These are phyloP conservation scores for Athene cunicularia DNA, from an alignment of 2,113 vertebrate genomes.

Conservation along the genomic window DNA sequence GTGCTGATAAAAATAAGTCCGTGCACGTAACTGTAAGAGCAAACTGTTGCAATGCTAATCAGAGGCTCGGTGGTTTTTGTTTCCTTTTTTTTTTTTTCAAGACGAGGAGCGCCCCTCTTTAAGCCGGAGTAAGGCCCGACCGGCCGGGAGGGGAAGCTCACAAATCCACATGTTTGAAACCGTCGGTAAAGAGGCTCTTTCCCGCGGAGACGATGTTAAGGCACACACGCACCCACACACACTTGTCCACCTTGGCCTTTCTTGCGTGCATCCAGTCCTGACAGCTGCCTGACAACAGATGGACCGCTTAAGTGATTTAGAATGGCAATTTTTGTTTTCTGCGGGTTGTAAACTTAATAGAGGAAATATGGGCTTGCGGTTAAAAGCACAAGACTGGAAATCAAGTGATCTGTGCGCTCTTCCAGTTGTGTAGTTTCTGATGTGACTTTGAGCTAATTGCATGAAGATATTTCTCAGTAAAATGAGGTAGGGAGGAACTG, in stretches of 20 bases:
- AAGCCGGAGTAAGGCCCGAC: background rate
- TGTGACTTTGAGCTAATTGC: background rate
- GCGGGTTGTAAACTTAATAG: constrained; percentile 28
- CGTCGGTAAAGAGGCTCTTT: background rate
- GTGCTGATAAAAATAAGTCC: background rate
- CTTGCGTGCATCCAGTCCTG: background rate
- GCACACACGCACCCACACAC: background rate
- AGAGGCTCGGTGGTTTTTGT: background rate
- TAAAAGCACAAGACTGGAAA: constrained; percentile 60
- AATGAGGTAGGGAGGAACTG: background rate
- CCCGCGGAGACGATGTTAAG: background rate
- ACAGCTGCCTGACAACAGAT: constrained; percentile 6
- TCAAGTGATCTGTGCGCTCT: constrained; percentile 48
- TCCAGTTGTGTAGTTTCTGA: background rate
- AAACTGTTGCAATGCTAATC: background rate
- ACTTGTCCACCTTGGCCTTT: background rate
- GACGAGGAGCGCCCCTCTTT: background rate
- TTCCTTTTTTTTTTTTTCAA: background rate
- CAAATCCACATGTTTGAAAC: background rate
- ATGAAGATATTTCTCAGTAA: background rate
- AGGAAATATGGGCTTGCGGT: constrained; percentile 51
- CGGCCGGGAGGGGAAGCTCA: background rate
- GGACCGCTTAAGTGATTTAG: background rate
- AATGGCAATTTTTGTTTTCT: background rate
- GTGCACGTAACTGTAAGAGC: background rate